Evolutionary conservation across 2,113 vertebrate genomes (phyloP).

Genomic region (Xiphophorus maculatus): DNA sequence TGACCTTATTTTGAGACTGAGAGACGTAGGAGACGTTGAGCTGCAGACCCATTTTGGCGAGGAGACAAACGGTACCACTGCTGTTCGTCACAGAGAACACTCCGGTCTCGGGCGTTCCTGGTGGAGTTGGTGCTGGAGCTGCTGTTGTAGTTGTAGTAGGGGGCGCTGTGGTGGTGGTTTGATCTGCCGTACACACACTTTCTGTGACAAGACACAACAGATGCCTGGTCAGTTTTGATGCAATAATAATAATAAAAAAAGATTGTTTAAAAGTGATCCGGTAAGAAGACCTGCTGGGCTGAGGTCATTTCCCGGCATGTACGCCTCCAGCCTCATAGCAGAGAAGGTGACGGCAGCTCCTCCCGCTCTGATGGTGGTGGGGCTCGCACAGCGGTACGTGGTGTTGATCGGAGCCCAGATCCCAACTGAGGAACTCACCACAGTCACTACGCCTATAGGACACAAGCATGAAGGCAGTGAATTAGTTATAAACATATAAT

Average conservation of each 20-base stretch:
- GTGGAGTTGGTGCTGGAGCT: constrained; percentile 52
- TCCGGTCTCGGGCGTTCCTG: constrained; percentile 71
- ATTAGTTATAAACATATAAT: too few species aligned
- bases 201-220: constrained; percentile 70
- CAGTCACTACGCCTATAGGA: constrained; percentile 58
- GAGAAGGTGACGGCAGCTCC: constrained; percentile 75
- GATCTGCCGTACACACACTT: constrained; percentile 84
- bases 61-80: constrained; percentile 83
- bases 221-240: background rate
- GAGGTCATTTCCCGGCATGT: constrained; percentile 78
- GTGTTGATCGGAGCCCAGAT: constrained; percentile 84
- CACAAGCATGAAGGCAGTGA: background rate
- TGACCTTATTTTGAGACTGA: constrained; percentile 70
- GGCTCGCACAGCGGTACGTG: constrained; percentile 83
- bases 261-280: background rate
- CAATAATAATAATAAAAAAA: background rate
- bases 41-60: constrained; percentile 89
- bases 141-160: constrained; percentile 48
- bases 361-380: constrained; percentile 56
- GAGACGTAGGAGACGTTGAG: constrained; percentile 85
- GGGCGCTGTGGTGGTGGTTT: constrained; percentile 29
- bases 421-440: constrained; percentile 50
- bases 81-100: constrained; percentile 78
- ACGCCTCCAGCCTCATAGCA: constrained; percentile 86
- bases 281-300: constrained; percentile 81